Percentiles rank a stretch among this genome's conserved stretches.
These are phyloP conservation scores for Corynorhinus townsendii DNA, from an alignment of 2,113 vertebrate species.

Conservation along the genomic window DNA sequence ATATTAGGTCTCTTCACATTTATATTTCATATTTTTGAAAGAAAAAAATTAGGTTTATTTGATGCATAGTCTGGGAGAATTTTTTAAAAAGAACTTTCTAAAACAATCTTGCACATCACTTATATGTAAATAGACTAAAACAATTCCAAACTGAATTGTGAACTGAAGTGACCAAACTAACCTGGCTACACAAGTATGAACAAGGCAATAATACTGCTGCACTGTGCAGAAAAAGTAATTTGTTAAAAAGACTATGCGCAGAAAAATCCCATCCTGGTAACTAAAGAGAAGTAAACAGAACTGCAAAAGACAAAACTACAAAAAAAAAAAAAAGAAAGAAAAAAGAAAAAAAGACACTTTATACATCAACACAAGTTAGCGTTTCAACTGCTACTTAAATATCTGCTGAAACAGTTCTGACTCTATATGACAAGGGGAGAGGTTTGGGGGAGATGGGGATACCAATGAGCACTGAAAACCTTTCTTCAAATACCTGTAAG, in stretches of 20 bases:
- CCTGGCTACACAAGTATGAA: background rate
- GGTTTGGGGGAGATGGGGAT: background rate
- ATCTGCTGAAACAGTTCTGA: background rate
- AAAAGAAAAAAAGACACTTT: background rate
- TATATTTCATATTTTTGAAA: background rate
- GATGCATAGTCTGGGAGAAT: background rate
- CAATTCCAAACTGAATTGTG: background rate
- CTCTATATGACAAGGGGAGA: background rate
- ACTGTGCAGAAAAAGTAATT: background rate
- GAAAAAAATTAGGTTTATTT: constrained; percentile 13
- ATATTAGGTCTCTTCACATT: background rate
- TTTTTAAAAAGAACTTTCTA: background rate
- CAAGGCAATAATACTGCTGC: background rate
- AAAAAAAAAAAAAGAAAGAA: background rate
- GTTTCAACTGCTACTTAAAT: background rate
- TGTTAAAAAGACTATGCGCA: background rate
- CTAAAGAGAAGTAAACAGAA: background rate
- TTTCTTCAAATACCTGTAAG: background rate
- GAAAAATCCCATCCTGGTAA: background rate
- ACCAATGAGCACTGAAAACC: background rate
- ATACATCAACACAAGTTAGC: background rate
- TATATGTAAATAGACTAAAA: background rate
- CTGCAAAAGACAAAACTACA: background rate
- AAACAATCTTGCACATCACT: background rate
- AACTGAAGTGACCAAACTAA: background rate